Conservation (phyloP, 23 tunicate genomes). For the Halocynthia roretzi region DNA sequence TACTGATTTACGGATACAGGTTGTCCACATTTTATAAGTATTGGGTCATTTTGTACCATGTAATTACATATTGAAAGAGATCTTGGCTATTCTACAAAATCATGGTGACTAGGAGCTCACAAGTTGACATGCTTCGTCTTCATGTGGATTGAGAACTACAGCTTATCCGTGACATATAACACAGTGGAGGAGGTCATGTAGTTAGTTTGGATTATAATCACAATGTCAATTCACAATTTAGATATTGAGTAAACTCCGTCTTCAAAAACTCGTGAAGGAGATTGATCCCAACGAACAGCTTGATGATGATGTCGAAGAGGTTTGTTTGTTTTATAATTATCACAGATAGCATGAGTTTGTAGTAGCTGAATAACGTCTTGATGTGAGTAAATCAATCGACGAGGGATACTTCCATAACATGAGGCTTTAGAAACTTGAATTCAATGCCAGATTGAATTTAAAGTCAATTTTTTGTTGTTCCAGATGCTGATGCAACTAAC, state of each 20-base stretch:
- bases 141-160: too few relatives aligned
- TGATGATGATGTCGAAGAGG: slow-evolving; percentile 92
- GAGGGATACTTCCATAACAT: neutral
- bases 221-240: neutral
- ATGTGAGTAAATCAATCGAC: neutral
- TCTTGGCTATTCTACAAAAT: too few relatives aligned
- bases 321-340: neutral
- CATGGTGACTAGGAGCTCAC: too few relatives aligned
- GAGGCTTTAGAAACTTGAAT: neutral
- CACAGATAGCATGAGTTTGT: neutral
- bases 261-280: slow-evolving; percentile 78
- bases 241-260: slow-evolving; percentile 63
- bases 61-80: too few relatives aligned
- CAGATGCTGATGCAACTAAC: slow-evolving; percentile 84
- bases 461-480: neutral
- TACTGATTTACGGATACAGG: too few relatives aligned
- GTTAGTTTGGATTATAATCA: too few relatives aligned
- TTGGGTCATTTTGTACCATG: too few relatives aligned
- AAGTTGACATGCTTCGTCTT: too few relatives aligned
- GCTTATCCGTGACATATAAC: too few relatives aligned
- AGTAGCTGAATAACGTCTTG: neutral
- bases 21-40: too few relatives aligned
- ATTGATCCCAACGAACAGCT: slow-evolving; percentile 86
- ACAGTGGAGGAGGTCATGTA: too few relatives aligned
- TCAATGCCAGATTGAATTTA: neutral